phyloP scores from a whole-genome alignment of 2,888 invertebrate species.

The Pammene fasciana region DNA sequence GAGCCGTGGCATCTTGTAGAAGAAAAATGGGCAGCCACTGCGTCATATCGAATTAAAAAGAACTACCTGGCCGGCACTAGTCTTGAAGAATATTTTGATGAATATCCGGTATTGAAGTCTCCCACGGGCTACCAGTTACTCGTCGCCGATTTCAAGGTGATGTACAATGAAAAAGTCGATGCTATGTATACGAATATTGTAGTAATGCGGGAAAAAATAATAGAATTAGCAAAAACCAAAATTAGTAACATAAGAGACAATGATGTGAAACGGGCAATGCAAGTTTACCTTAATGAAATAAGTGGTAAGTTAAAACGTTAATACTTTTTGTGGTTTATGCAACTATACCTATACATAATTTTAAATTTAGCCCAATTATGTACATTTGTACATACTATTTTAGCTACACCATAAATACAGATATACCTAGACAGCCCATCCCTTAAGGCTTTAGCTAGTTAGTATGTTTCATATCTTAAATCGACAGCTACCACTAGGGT shows the following conservation, averaged over 20 bases:
- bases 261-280: background rate
- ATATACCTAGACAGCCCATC: no score
- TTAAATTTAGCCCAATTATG: no score
- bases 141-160: background rate
- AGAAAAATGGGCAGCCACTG: background rate
- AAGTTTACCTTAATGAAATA: background rate
- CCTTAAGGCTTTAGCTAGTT: no score
- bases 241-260: background rate
- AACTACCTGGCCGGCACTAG: background rate
- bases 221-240: background rate
- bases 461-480: no score
- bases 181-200: background rate
- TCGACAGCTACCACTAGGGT: no score
- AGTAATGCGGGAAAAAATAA: background rate
- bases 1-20: constrained; percentile 1
- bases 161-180: background rate
- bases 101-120: background rate
- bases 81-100: background rate
- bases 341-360: no score
- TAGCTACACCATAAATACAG: no score
- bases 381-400: no score
- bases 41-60: background rate
- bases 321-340: no score
- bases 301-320: background rate
- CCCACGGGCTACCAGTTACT: background rate